These are phyloP conservation scores for Mobula birostris DNA, from an alignment of 2,113 vertebrate genomes.

Conservation along the genomic window DNA sequence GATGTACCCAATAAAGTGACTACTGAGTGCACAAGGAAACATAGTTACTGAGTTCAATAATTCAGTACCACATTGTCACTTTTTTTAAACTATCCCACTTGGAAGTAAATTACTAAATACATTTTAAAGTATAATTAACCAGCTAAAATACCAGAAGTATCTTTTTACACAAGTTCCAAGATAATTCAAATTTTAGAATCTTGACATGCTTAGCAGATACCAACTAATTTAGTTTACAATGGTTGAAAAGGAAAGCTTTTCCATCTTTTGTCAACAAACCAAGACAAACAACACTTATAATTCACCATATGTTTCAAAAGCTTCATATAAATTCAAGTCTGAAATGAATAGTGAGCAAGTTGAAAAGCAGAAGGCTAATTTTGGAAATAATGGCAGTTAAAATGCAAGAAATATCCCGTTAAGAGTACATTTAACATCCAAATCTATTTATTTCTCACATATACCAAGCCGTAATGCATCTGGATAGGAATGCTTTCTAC, in stretches of 20 bases:
- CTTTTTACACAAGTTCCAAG: not conserved
- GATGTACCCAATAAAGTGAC: no score
- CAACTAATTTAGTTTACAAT: not conserved
- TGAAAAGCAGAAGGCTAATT: not conserved
- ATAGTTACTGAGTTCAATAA: not conserved
- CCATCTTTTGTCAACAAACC: not conserved
- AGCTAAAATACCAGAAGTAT: not conserved
- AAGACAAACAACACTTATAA: not conserved
- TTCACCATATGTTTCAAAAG: not conserved
- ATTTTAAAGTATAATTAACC: not conserved
- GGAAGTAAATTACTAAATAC: not conserved
- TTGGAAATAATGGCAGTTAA: not conserved
- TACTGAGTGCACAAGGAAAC: not conserved
- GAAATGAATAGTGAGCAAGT: not conserved
- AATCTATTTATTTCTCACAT: no score
- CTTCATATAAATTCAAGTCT: not conserved
- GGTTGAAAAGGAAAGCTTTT: not conserved
- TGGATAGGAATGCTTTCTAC: no score
- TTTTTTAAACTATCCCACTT: not conserved
- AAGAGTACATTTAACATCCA: not conserved
- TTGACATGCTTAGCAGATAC: not conserved
- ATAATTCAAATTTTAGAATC: not conserved
- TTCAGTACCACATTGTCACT: not conserved
- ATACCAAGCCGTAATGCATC: no score
- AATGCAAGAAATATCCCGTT: not conserved